Base-by-base conservation (phyloP, 2,113 vertebrate genomes). In the Poeciliopsis occidentalis region DNA sequence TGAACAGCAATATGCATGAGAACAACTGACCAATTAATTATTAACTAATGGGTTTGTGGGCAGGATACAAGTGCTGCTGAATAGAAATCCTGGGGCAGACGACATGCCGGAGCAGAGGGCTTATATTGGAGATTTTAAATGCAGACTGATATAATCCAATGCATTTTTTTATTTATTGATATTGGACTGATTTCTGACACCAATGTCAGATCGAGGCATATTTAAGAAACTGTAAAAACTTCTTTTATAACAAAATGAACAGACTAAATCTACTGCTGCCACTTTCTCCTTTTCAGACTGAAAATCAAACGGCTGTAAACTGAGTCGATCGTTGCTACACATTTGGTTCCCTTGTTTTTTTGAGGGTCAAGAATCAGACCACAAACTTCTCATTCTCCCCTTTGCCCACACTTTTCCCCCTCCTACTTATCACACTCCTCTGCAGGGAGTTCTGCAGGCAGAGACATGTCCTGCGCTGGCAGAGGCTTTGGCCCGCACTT, bases 381-480 rank as follows among this genome's bases (percentile, higher is more conserved):
- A 0, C 69, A 79, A 82, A 80, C 71, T 75, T 80, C 83, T 75
- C 67, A 54, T n/a, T 71, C 74, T 63, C 67, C 31, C 73, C 60
- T 44, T 68, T 24, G 39, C 66, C 51, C 34, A 26, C 34, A 60
- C 57, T 71, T 60, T 61, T 79, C 80, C 69, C 75, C 78, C 75
- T 76, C 57, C 69, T 37, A 37, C 27, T 26, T 22, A 75, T 29
- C 51, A 26, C 63, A 15, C 41, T 68, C 68, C 47, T 78, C 77
- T 60, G 26, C 69, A 64, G 39, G 66, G 67, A 81, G 71, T 8
- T 68, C 54, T 89, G 87, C 89, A 83, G 82, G 91, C 81, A 86
- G 71, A 41, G 87, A 90, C 91, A 85, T 51, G 86, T 83, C 87
- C 82, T 27, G 39, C 54, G 62, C 74, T 69, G 71, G 74, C 67